A percentile compares a stretch with the other conserved stretches of the same genome.
Conservation (phyloP, 2,888 invertebrate species). For the Aleiodes alternator region DNA sequence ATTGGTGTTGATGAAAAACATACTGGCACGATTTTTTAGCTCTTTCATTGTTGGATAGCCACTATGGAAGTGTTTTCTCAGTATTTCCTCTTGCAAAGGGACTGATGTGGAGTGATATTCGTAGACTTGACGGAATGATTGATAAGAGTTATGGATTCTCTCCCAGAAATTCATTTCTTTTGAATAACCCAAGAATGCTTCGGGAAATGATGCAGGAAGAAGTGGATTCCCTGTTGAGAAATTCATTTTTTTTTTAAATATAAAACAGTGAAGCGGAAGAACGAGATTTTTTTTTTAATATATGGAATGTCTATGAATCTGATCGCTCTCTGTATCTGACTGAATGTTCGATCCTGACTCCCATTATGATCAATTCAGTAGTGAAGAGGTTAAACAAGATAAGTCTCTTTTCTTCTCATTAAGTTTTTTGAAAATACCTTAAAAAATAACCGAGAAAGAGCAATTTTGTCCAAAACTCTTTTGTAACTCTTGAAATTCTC, state of each 20-base stretch:
- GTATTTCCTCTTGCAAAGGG: slow-evolving; percentile 11
- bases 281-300: too few species aligned
- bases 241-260: neutral
- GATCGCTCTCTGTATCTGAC: too few species aligned
- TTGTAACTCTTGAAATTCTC: too few species aligned
- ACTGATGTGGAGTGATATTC: neutral
- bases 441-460: too few species aligned
- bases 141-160: slow-evolving; percentile 2
- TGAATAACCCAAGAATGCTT: neutral
- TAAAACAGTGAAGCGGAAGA: neutral
- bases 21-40: neutral
- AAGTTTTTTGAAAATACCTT: too few species aligned
- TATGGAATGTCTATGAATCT: too few species aligned
- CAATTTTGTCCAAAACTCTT: too few species aligned
- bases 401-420: too few species aligned
- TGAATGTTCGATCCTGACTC: too few species aligned
- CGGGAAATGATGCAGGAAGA: neutral
- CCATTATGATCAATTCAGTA: too few species aligned
- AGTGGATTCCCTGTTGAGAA: slow-evolving; percentile 47
- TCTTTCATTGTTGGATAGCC: slow-evolving; percentile 6
- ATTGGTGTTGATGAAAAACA: slow-evolving; percentile 29
- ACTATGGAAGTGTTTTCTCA: slow-evolving; percentile 32
- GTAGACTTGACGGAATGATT: neutral
- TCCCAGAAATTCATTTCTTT: slow-evolving; percentile 27
- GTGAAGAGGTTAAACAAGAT: too few species aligned